Evolutionary conservation across 2,113 vertebrate genomes (phyloP).

Genomic region (Hyperopisus bebe): DNA sequence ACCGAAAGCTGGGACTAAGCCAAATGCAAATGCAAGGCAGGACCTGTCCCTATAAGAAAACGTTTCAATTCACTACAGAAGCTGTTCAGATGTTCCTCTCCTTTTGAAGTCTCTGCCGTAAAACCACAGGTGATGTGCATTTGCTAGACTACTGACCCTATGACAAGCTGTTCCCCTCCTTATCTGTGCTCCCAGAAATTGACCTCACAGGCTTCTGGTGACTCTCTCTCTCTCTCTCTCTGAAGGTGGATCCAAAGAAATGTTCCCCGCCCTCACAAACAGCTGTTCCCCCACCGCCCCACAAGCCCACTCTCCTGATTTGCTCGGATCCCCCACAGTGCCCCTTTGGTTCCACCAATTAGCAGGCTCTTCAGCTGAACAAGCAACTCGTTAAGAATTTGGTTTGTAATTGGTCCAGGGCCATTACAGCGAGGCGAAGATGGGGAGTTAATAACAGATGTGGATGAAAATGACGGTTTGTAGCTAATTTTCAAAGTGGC

Average conservation of each 20-base stretch:
- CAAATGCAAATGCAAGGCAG: not conserved
- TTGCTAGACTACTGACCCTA: not conserved
- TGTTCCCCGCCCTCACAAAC: not conserved
- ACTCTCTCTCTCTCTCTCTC: not conserved
- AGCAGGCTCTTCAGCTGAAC: conserved; percentile 4
- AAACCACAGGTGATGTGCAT: not conserved
- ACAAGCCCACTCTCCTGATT: not conserved
- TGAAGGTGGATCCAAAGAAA: not conserved
- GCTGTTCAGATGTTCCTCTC: not conserved
- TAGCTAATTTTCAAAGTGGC: not conserved
- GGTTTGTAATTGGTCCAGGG: conserved; percentile 12
- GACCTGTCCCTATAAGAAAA: not conserved
- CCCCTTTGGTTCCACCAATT: conserved; percentile 1
- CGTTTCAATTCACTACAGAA: not conserved
- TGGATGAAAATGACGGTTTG: not conserved
- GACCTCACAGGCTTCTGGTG: not conserved
- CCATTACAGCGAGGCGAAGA: not conserved
- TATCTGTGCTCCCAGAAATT: not conserved
- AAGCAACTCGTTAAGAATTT: not conserved
- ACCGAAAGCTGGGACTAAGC: not conserved
- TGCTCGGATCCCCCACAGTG: not conserved
- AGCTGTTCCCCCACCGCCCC: not conserved
- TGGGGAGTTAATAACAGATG: conserved; percentile 4
- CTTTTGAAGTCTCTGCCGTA: not conserved
- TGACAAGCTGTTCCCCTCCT: not conserved